Conservation (phyloP, 2,888 invertebrate genomes). For the Lasioglossum lativentre region DNA sequence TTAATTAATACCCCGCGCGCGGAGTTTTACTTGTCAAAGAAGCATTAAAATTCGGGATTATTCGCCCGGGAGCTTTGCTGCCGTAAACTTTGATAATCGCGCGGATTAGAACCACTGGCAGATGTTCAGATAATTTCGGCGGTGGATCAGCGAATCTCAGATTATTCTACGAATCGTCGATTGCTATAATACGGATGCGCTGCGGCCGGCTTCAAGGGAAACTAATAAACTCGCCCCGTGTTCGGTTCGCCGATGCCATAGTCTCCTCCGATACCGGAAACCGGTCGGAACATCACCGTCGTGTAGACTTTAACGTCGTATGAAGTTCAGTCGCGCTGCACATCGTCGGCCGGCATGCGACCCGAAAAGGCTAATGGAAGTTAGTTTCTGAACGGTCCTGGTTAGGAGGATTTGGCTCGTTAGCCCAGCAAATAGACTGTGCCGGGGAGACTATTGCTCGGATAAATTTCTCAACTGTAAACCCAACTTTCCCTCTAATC, state of each 20-base stretch:
- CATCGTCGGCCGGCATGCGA: slow-evolving; percentile 1
- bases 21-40: slow-evolving; percentile 4
- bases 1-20: slow-evolving; percentile 18
- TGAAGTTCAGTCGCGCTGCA: neutral
- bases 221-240: neutral
- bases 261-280: neutral
- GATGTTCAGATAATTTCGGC: neutral
- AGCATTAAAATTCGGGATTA: slow-evolving; percentile 9
- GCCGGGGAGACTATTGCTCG: neutral
- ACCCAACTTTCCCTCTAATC: slow-evolving; percentile 1
- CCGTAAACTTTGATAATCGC: slow-evolving; percentile 17
- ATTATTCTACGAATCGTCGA: neutral
- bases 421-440: slow-evolving; percentile 11
- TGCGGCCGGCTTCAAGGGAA: neutral
- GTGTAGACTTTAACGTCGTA: neutral
- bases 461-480: slow-evolving; percentile 7
- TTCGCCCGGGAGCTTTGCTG: neutral
- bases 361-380: slow-evolving; percentile 7
- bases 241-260: neutral
- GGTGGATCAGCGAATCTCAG: neutral
- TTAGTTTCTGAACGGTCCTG: slow-evolving; percentile 11
- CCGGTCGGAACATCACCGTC: neutral
- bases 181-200: neutral
- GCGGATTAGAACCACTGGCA: neutral
- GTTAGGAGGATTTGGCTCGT: slow-evolving; percentile 15